These are phyloP conservation scores for Anhinga anhinga DNA, from an alignment of 2,113 vertebrate genomes.

Conservation along the genomic window DNA sequence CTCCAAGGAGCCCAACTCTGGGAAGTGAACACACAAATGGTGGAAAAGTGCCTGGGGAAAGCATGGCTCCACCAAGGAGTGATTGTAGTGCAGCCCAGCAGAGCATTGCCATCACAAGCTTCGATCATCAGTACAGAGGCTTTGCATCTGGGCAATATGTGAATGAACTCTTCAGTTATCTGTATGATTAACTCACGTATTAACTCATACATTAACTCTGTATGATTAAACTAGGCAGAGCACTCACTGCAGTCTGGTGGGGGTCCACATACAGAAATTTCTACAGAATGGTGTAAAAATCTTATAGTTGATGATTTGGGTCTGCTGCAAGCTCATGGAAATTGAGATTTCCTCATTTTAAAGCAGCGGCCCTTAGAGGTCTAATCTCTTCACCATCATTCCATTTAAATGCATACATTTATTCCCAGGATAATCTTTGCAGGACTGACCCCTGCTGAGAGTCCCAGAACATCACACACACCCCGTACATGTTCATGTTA, in stretches of 20 bases:
- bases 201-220: too few relatives aligned
- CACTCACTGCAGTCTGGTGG: background rate
- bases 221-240: background rate
- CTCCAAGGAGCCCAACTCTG: background rate
- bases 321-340: background rate
- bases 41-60: background rate
- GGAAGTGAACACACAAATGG: background rate
- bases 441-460: background rate
- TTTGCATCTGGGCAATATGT: background rate
- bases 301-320: background rate
- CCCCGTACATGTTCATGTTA: background rate
- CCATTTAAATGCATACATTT: background rate
- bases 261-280: background rate
- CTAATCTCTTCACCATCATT: background rate
- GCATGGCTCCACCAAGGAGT: background rate
- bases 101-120: background rate
- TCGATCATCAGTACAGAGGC: background rate
- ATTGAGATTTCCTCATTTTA: background rate
- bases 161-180: background rate
- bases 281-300: background rate
- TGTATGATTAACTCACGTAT: background rate
- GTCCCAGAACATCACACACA: background rate
- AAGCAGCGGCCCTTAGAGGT: background rate
- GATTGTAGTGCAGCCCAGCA: background rate
- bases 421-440: background rate